phyloP scores from a whole-genome alignment of 2,797 vertebrate genomes.

The Myotis myotis region DNA sequence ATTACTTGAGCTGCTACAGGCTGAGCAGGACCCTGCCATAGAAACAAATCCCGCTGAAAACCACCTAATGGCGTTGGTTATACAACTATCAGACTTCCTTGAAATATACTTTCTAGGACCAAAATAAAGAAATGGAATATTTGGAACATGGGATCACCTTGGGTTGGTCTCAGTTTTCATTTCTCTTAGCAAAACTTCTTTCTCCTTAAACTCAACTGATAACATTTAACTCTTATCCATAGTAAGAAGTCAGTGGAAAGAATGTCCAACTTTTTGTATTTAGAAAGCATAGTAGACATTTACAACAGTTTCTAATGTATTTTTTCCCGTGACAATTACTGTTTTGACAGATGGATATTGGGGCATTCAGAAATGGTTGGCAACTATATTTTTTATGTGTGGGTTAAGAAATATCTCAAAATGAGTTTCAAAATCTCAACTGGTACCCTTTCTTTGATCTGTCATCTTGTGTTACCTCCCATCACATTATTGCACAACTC shows the following conservation, averaged over 20 bases:
- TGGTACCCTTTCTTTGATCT: constrained; percentile 56
- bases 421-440: constrained; percentile 9
- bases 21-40: constrained; percentile 37
- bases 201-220: constrained; percentile 17
- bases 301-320: not conserved
- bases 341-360: constrained; percentile 51
- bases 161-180: constrained; percentile 45
- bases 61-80: not conserved
- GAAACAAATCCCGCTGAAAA: constrained; percentile 55
- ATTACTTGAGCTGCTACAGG: constrained; percentile 44
- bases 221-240: not conserved
- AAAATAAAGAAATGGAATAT: constrained; percentile 53
- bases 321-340: constrained; percentile 28
- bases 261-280: constrained; percentile 1
- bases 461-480: constrained; percentile 34
- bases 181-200: constrained; percentile 49
- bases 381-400: constrained; percentile 42
- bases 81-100: constrained; percentile 24
- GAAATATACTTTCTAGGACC: constrained; percentile 41
- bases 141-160: constrained; percentile 23
- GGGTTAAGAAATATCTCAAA: not conserved
- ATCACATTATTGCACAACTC: constrained; percentile 1
- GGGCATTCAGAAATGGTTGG: constrained; percentile 26
- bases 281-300: constrained; percentile 12
- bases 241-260: constrained; percentile 37